These are phyloP conservation scores for Philereme vetulata DNA, from an alignment of 2,888 invertebrate genomes.

Conservation along the genomic window DNA sequence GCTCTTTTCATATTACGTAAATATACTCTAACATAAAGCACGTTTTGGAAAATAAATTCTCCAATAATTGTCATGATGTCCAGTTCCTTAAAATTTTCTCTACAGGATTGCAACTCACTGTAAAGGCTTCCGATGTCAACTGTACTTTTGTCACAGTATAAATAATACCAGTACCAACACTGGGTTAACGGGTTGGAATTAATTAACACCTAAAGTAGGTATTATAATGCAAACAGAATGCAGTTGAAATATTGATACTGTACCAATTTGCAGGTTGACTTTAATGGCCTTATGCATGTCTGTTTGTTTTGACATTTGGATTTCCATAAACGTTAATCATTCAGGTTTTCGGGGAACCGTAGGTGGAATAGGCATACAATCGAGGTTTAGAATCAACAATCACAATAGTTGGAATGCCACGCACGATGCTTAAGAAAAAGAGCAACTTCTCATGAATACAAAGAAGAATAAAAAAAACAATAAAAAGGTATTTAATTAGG, in stretches of 20 bases:
- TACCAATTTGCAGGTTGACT: constrained; percentile 37
- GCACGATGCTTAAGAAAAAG: no score
- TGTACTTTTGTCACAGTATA: constrained; percentile 20
- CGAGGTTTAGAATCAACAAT: no score
- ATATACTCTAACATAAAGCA: no score
- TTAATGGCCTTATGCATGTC: constrained; percentile 29
- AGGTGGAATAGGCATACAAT: background rate
- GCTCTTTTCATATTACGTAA: no score
- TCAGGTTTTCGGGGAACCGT: constrained; percentile 4
- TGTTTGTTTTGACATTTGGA: constrained; percentile 25
- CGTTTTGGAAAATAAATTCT: no score
- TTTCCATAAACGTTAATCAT: constrained; percentile 8
- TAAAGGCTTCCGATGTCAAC: constrained; percentile 11
- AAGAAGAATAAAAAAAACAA: no score
- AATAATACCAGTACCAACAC: constrained; percentile 32
- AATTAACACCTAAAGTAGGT: constrained; percentile 43
- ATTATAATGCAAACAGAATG: constrained; percentile 40
- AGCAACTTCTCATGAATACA: no score
- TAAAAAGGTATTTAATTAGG: no score
- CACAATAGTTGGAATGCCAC: no score
- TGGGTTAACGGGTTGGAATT: constrained; percentile 43
- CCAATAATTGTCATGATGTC: no score
- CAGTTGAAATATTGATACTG: constrained; percentile 36
- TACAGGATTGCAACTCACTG: no score
- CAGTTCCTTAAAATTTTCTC: no score